A percentile compares a stretch with the other conserved stretches of the same genome.
Evolutionary conservation across 2,888 invertebrate species (phyloP).

Genomic region (Venusia cambrica): DNA sequence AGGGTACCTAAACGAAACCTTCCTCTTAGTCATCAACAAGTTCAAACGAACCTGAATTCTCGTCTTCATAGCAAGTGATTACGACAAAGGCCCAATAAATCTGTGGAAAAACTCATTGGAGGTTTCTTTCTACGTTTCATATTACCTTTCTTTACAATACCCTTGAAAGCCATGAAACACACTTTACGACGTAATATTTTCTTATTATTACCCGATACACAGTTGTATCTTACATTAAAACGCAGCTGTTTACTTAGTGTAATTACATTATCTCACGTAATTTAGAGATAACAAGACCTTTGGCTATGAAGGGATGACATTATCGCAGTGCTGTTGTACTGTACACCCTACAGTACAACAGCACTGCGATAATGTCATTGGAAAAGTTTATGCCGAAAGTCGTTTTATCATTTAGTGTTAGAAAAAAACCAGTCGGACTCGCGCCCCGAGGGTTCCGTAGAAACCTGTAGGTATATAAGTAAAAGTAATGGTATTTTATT

Average conservation of each 20-base stretch:
- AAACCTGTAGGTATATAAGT: too few relatives aligned
- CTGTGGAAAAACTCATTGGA: conserved; percentile 6
- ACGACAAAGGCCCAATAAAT: background rate
- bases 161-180: conserved; percentile 19
- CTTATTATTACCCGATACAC: conserved; percentile 27
- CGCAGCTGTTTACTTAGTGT: conserved; percentile 23
- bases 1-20: too few relatives aligned
- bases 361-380: conserved; percentile 3
- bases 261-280: conserved; percentile 25
- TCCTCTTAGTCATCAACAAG: too few relatives aligned
- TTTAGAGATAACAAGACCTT: conserved; percentile 24
- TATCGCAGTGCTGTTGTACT: too few relatives aligned
- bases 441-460: too few relatives aligned
- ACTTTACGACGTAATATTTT: conserved; percentile 24
- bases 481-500: too few relatives aligned
- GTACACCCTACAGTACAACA: too few relatives aligned
- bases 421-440: too few relatives aligned
- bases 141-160: conserved; percentile 10
- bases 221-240: conserved; percentile 27
- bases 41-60: too few relatives aligned
- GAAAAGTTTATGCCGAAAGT: conserved; percentile 6
- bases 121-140: conserved; percentile 5
- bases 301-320: conserved; percentile 15
- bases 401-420: too few relatives aligned
- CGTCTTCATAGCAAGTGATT: background rate